Evolutionary conservation across 2,797 vertebrate genomes (phyloP).

Genomic region (Masticophis lateralis): DNA sequence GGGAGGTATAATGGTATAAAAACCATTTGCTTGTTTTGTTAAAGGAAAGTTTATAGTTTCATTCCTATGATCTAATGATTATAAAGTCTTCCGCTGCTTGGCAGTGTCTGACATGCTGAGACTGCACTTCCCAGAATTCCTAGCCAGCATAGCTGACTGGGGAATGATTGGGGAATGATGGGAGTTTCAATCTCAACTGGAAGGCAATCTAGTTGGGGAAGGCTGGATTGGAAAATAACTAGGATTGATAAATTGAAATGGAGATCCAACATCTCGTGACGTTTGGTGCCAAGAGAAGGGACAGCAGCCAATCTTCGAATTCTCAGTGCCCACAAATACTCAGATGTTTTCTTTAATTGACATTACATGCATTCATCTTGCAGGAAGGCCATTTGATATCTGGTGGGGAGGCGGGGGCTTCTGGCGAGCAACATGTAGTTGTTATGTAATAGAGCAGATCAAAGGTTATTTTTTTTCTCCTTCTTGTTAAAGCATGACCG

Average conservation of each 20-base stretch:
- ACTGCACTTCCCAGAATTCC: neutral
- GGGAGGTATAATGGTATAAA: neutral
- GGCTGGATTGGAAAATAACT: neutral
- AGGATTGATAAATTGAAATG: neutral
- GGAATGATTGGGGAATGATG: neutral
- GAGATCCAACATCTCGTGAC: neutral
- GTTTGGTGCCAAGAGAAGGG: neutral
- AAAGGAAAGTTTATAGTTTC: neutral
- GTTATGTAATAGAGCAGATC: neutral
- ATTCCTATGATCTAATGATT: neutral
- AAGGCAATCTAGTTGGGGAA: neutral
- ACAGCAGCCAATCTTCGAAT: neutral
- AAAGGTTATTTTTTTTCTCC: too few relatives aligned
- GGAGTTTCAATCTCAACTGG: neutral
- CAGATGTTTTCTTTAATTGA: neutral
- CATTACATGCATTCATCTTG: neutral
- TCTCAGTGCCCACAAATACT: neutral
- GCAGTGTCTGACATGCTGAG: neutral
- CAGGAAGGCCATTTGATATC: neutral
- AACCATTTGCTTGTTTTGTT: neutral
- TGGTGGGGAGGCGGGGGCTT: neutral
- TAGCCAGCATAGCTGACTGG: neutral
- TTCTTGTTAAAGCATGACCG: constrained; percentile 9
- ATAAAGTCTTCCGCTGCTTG: neutral
- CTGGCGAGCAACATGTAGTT: neutral